Evolutionary conservation across 2,113 vertebrate genomes (phyloP).

Genomic region (Coreoperca whiteheadi): DNA sequence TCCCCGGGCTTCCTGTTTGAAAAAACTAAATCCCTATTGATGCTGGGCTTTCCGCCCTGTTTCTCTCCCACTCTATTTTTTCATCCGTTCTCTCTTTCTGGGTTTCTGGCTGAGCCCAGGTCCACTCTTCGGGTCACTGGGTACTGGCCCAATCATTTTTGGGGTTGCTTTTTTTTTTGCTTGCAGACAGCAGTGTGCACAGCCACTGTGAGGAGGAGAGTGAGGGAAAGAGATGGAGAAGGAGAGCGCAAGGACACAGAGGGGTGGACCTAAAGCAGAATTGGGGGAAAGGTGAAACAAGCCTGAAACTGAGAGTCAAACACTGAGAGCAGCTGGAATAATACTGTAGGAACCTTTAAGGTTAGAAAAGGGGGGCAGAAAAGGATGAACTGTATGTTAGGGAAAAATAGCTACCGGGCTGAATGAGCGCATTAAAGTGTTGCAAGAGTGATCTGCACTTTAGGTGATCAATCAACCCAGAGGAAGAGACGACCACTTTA

Average conservation of each 20-base stretch:
- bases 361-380: slow-evolving; percentile 5
- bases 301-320: slow-evolving; percentile 58
- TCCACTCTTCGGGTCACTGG: slow-evolving; percentile 70
- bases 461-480: slow-evolving; percentile 76
- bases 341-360: slow-evolving; percentile 37
- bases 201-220: slow-evolving; percentile 12
- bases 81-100: slow-evolving; percentile 30
- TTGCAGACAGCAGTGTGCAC: slow-evolving; percentile 38
- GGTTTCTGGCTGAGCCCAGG: slow-evolving; percentile 44
- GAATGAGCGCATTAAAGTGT: slow-evolving; percentile 62
- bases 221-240: slow-evolving; percentile 40
- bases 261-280: slow-evolving; percentile 58
- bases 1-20: slow-evolving; percentile 83
- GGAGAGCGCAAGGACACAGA: slow-evolving; percentile 56
- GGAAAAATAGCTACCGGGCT: slow-evolving; percentile 54
- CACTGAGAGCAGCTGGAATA: slow-evolving; percentile 43
- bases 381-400: slow-evolving; percentile 46
- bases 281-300: slow-evolving; percentile 69
- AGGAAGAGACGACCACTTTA: slow-evolving; percentile 68
- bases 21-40: slow-evolving; percentile 81
- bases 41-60: slow-evolving; percentile 77
- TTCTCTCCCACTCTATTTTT: slow-evolving; percentile 54
- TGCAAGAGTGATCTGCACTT: slow-evolving; percentile 63
- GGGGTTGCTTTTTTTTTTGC: slow-evolving; percentile 35
- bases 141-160: slow-evolving; percentile 53